Percentiles rank a stretch among this genome's conserved stretches.
Evolutionary conservation across 2,888 invertebrate genomes (phyloP).

Genomic region (Alloscopus bannaensis): DNA sequence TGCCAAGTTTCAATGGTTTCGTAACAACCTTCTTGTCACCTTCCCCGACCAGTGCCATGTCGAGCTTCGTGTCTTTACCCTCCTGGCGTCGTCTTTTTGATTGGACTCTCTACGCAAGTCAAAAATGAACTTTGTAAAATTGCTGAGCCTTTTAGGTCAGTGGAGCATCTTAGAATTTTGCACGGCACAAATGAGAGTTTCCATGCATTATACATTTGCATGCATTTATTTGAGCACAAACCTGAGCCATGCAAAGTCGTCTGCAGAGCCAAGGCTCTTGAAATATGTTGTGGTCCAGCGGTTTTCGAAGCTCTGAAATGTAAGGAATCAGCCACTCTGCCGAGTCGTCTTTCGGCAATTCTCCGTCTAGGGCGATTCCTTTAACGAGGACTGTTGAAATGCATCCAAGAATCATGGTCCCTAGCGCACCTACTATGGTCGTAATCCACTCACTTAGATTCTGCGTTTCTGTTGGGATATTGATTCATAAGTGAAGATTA

Average conservation of each 20-base stretch:
- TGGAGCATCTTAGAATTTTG: no score
- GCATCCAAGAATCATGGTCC: slow-evolving; percentile 88
- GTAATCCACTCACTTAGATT: slow-evolving; percentile 88
- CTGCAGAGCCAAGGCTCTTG: slow-evolving; percentile 71
- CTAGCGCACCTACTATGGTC: slow-evolving; percentile 83
- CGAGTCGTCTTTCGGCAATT: slow-evolving; percentile 88
- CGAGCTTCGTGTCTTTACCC: slow-evolving; percentile 14
- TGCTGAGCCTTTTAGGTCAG: no score
- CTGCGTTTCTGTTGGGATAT: slow-evolving; percentile 79
- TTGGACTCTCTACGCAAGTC: slow-evolving; percentile 11
- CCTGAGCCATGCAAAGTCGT: slow-evolving; percentile 68
- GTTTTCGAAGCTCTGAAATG: slow-evolving; percentile 53
- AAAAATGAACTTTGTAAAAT: neutral
- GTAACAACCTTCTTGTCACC: slow-evolving; percentile 11
- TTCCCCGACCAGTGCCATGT: slow-evolving; percentile 5
- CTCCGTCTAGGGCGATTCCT: slow-evolving; percentile 92
- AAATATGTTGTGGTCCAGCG: slow-evolving; percentile 63
- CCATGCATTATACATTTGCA: no score
- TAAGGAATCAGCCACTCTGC: slow-evolving; percentile 74
- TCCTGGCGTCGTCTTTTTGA: slow-evolving; percentile 28
- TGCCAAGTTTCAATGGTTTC: slow-evolving; percentile 35
- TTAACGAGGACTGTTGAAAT: slow-evolving; percentile 91
- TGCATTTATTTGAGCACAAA: slow-evolving; percentile 19
- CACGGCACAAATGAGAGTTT: no score
- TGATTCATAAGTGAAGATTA: no score